Percentiles rank a stretch among this genome's conserved stretches.
These are phyloP conservation scores for Poecile montanus DNA, from an alignment of 2,797 vertebrate genomes.

Conservation along the genomic window DNA sequence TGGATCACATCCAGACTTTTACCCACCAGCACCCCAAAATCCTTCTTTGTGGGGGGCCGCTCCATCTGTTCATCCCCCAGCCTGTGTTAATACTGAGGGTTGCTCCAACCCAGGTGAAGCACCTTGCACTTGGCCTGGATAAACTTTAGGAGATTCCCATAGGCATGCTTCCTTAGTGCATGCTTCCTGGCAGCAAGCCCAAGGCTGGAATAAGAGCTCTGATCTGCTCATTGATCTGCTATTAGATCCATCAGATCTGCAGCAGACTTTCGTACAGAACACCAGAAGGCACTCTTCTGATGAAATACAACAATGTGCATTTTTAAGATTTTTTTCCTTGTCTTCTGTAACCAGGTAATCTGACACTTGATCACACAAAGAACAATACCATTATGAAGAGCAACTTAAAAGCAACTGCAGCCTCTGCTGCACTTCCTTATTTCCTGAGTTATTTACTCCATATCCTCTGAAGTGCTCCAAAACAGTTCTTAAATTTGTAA, in stretches of 20 bases:
- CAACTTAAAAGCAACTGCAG: not conserved
- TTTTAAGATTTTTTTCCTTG: not conserved
- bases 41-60: not conserved
- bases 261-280: not conserved
- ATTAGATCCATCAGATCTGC: not conserved
- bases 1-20: not conserved
- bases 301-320: not conserved
- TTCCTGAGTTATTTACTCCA: not conserved
- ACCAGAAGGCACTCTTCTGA: not conserved
- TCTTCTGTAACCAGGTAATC: not conserved
- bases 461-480: not conserved
- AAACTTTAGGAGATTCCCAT: not conserved
- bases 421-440: not conserved
- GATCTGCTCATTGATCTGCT: not conserved
- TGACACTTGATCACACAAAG: not conserved
- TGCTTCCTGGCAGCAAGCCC: not conserved
- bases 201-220: not conserved
- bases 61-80: not conserved
- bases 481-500: not conserved
- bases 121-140: not conserved
- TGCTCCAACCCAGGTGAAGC: not conserved
- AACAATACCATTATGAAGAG: not conserved
- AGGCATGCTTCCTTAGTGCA: not conserved
- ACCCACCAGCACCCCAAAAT: not conserved
- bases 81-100: rapidly evolving